Evolutionary conservation across 2,113 vertebrate genomes (phyloP), one percentile per base, ranked within the genome.

Genomic region (Neomonachus schauinslandi): DNA sequence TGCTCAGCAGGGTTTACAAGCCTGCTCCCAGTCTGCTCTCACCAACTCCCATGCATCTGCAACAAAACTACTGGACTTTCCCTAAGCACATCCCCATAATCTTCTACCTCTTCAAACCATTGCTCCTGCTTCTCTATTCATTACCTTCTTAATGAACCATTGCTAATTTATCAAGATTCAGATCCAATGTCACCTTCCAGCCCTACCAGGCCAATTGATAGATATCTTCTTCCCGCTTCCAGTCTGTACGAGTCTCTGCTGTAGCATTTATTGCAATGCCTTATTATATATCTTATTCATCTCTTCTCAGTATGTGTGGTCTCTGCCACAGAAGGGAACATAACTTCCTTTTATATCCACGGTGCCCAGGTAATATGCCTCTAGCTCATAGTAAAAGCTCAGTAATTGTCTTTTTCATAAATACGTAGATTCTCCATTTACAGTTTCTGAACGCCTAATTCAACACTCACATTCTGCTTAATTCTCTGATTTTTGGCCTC

Each of bases 111-210:
- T 95, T 85, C 67, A 89, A 55, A 46, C 86, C 55, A 22, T 92
- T 31, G 42, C 83, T 88, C 87, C 19, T 6, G 28, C 63, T 82
- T 46, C 88, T 76, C 61, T 92, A 74, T 80, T 92, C 98, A 91
- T 95, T 95, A 57, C 95, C 71, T 96, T 91, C 93, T 42, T 96
- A 97, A 97, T 57, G 88, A 92, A 21, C 92, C 88, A 72, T 28
- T 53, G 63, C 63, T 51, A 72, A 96, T 46, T 81, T n/a, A 74
- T 87, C 84, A 94, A 92, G 81, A 26, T 91, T 65, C 22, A 1
- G 65, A 49, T 42, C 39, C 69, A 89, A 36, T 16, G 77, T 92
- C 76, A 85, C 28, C 57, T 85, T 80, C 53, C 57, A 69, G 65
- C 33, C 72, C 42, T 18, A 33, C 13, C 39, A 79, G 57, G 55